Conservation (phyloP, 1,140 invertebrate genomes). For the Chironomus tepperi region DNA sequence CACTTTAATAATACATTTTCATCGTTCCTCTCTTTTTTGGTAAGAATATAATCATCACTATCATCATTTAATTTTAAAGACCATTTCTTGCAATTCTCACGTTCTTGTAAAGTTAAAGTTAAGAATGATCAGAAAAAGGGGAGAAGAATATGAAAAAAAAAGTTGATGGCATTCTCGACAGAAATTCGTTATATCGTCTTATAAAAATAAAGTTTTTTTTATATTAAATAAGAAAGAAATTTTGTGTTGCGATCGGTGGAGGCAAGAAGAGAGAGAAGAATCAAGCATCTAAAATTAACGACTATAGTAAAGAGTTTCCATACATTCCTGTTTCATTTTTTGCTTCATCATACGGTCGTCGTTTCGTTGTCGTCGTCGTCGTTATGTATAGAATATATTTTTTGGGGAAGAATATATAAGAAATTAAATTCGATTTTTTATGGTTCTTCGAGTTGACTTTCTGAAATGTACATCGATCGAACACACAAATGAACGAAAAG, state of each 20-base stretch:
- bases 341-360: not conserved
- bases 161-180: not conserved
- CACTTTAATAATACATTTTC: no score
- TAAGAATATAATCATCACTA: no score
- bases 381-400: not conserved
- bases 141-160: not conserved
- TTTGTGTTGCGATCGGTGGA: not conserved
- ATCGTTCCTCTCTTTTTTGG: no score
- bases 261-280: not conserved
- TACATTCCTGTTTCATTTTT: not conserved
- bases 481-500: not conserved
- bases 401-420: conserved; percentile 5
- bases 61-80: no score
- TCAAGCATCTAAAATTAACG: conserved; percentile 7
- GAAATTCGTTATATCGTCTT: not conserved
- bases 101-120: not conserved
- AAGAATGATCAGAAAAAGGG: not conserved
- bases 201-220: conserved; percentile 1
- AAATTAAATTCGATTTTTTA: conserved; percentile 24
- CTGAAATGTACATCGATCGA: not conserved
- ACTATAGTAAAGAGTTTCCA: conserved; percentile 1
- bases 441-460: conserved; percentile 23
- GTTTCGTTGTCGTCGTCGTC: no score
- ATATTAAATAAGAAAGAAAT: not conserved
- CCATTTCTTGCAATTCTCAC: not conserved